These are phyloP conservation scores for Hemicrepidius hirtus DNA, from an alignment of 2,888 invertebrate genomes.

Conservation along the genomic window DNA sequence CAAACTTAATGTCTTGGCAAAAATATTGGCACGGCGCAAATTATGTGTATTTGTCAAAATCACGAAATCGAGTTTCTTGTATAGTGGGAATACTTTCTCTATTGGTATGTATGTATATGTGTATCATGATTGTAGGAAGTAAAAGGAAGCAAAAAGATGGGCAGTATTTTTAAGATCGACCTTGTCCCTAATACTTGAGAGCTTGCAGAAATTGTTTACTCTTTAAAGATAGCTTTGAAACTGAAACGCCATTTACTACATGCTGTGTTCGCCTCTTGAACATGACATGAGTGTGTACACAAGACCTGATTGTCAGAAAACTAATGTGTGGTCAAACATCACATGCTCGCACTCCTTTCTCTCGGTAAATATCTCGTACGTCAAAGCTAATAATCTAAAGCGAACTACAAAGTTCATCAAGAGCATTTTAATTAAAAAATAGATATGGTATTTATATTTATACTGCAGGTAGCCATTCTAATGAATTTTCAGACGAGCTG, in stretches of 20 bases:
- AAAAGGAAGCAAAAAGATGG: slow-evolving; percentile 4
- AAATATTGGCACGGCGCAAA: too few species aligned
- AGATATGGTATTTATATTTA: not conserved
- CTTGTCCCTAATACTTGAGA: slow-evolving; percentile 20
- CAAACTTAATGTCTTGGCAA: too few species aligned
- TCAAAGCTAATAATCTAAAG: slow-evolving; percentile 13
- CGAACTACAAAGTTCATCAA: not conserved
- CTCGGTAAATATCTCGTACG: slow-evolving; percentile 22
- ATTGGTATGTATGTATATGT: not conserved
- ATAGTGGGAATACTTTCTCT: not conserved
- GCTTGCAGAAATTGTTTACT: slow-evolving; percentile 17
- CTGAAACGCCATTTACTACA: slow-evolving; percentile 18
- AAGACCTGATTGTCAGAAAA: slow-evolving; percentile 21
- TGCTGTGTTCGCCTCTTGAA: slow-evolving; percentile 4
- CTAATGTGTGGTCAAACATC: slow-evolving; percentile 33
- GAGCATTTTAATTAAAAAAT: slow-evolving; percentile 30
- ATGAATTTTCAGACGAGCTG: slow-evolving; percentile 20
- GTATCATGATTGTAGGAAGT: too few species aligned
- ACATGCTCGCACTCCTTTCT: slow-evolving; percentile 20
- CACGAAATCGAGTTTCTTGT: too few species aligned
- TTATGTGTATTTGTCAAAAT: too few species aligned
- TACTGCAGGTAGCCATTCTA: slow-evolving; percentile 9
- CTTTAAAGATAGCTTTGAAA: slow-evolving; percentile 11
- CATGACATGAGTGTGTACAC: slow-evolving; percentile 15
- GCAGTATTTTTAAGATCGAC: not conserved